phyloP scores from a whole-genome alignment of 2,888 invertebrate species.

The Sminthurides aquaticus region DNA sequence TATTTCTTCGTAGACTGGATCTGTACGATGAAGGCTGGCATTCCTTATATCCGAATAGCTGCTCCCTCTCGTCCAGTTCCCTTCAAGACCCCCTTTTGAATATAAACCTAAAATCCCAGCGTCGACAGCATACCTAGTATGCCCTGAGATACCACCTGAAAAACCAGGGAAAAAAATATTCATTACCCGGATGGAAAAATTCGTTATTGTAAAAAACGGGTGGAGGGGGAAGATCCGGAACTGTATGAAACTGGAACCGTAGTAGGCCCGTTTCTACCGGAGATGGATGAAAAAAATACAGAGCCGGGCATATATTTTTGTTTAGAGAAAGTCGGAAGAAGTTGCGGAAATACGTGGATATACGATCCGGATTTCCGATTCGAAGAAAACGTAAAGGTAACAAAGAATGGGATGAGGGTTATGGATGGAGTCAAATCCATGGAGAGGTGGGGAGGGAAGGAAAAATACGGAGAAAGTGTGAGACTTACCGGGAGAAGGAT shows the following conservation, averaged over 20 bases:
- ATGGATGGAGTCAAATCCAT: too few relatives aligned
- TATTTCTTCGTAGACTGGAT: conserved; percentile 43
- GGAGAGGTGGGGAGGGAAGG: background rate
- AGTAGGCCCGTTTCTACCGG: too few relatives aligned
- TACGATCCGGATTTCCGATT: too few relatives aligned
- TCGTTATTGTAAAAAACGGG: background rate
- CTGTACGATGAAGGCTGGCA: conserved; percentile 31
- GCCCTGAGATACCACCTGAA: conserved; percentile 25
- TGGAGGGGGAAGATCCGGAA: background rate
- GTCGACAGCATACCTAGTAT: conserved; percentile 29
- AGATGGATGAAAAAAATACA: too few relatives aligned
- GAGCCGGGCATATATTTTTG: too few relatives aligned
- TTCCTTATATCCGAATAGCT: conserved; percentile 42
- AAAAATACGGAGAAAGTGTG: too few relatives aligned
- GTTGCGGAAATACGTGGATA: too few relatives aligned
- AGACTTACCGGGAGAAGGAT: conserved; percentile 40
- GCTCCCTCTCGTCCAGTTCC: conserved; percentile 42
- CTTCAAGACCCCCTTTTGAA: conserved; percentile 37
- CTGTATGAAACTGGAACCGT: too few relatives aligned
- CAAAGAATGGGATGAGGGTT: too few relatives aligned
- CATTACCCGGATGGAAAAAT: background rate
- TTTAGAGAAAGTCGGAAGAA: too few relatives aligned
- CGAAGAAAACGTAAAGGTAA: too few relatives aligned
- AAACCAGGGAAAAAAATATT: too few relatives aligned
- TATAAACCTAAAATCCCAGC: conserved; percentile 39